Evolutionary conservation across 2,888 invertebrate species (phyloP).

Genomic region (Gortyna flavago): DNA sequence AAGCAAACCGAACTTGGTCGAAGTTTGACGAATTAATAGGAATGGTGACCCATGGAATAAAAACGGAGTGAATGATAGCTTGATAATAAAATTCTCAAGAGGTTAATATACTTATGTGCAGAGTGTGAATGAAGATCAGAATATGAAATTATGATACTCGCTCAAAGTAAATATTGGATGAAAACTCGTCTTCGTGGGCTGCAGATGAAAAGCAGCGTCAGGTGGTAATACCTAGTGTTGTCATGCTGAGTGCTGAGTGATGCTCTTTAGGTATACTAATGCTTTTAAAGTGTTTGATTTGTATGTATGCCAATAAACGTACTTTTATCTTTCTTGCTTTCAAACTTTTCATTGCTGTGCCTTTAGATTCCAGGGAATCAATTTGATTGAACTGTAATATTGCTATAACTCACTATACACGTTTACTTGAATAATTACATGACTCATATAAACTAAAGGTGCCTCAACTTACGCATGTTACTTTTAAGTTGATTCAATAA

Average conservation of each 20-base stretch:
- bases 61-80: background rate
- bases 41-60: constrained; percentile 4
- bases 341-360: background rate
- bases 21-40: constrained; percentile 22
- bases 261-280: background rate
- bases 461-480: background rate
- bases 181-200: background rate
- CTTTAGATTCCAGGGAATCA: background rate
- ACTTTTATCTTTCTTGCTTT: background rate
- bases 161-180: too few relatives aligned
- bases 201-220: background rate
- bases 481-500: background rate
- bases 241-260: background rate
- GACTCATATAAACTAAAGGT: background rate
- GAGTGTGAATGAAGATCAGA: background rate
- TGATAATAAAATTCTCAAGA: background rate
- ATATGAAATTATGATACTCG: background rate
- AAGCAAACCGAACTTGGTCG: constrained; percentile 8
- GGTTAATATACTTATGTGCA: too few relatives aligned
- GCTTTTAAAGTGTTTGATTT: background rate
- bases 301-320: background rate
- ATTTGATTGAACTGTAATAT: background rate
- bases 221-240: background rate
- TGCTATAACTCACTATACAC: background rate
- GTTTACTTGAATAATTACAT: too few relatives aligned